Percentiles rank a stretch among this genome's conserved stretches.
Evolutionary conservation across 2,797 vertebrate species (phyloP).

Genomic region (Micrastur ruficollis): DNA sequence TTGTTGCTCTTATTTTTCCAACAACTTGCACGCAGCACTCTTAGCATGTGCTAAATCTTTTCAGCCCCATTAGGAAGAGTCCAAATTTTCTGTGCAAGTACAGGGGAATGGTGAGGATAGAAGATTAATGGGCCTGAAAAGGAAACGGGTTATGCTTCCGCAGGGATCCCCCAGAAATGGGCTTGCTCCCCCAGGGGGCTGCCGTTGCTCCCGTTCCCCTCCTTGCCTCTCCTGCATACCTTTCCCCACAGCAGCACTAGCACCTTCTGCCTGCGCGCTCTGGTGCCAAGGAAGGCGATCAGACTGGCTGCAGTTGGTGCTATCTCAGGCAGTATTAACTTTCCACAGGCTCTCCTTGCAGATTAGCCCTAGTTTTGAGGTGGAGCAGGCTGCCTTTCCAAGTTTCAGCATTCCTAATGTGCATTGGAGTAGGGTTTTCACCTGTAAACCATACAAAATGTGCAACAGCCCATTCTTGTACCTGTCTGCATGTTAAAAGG

Average conservation of each 20-base stretch:
- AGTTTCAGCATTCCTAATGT: conserved; percentile 32
- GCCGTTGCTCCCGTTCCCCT: not conserved
- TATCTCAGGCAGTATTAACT: not conserved
- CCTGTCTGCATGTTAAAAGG: not conserved
- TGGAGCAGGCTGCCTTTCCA: not conserved
- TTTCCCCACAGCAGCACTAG: not conserved
- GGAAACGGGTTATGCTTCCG: not conserved
- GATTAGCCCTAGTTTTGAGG: not conserved
- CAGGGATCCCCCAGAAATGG: not conserved
- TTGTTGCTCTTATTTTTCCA: not conserved
- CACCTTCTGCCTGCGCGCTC: not conserved
- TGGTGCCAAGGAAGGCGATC: not conserved
- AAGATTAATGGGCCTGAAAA: not conserved
- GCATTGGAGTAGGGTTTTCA: not conserved
- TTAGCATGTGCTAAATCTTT: not conserved
- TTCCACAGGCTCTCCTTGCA: not conserved
- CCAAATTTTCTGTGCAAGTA: not conserved
- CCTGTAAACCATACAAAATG: not conserved
- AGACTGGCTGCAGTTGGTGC: not conserved
- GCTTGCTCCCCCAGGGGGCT: not conserved
- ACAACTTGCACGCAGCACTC: rapidly evolving
- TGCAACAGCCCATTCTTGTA: not conserved
- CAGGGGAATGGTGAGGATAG: not conserved
- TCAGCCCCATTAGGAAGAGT: not conserved
- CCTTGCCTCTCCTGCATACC: not conserved